Evolutionary conservation across 2,113 vertebrate genomes (phyloP).

Genomic region (Calypte anna): DNA sequence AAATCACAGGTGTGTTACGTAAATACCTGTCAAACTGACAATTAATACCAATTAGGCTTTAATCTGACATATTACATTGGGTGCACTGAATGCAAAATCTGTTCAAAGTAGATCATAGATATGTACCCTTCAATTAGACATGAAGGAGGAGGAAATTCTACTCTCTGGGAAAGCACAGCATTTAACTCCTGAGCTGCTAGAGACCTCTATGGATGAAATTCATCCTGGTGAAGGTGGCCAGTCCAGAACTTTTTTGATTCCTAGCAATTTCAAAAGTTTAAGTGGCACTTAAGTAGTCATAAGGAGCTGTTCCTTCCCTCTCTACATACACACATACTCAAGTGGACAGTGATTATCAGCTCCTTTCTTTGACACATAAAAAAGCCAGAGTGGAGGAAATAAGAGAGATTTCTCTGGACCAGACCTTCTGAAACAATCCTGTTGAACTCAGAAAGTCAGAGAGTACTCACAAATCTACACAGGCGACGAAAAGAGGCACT

Average conservation of each 20-base stretch:
- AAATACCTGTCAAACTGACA: conserved; percentile 66
- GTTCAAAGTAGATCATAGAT: conserved; percentile 22
- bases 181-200: conserved; percentile 53
- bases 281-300: background rate
- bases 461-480: background rate
- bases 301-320: background rate
- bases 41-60: conserved; percentile 65
- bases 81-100: conserved; percentile 34
- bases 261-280: background rate
- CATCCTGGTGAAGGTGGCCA: background rate
- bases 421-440: background rate
- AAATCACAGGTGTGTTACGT: conserved; percentile 32
- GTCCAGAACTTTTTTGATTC: background rate
- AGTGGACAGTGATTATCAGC: background rate
- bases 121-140: conserved; percentile 43
- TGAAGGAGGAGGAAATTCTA: conserved; percentile 41
- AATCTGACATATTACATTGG: conserved; percentile 60
- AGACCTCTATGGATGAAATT: background rate
- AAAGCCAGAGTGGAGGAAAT: background rate
- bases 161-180: background rate
- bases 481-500: background rate
- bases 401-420: background rate
- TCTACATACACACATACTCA: background rate
- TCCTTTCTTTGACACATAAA: background rate
- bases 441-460: background rate